Conservation (phyloP, 2,797 vertebrate genomes). For the Xenentodon cancila region DNA sequence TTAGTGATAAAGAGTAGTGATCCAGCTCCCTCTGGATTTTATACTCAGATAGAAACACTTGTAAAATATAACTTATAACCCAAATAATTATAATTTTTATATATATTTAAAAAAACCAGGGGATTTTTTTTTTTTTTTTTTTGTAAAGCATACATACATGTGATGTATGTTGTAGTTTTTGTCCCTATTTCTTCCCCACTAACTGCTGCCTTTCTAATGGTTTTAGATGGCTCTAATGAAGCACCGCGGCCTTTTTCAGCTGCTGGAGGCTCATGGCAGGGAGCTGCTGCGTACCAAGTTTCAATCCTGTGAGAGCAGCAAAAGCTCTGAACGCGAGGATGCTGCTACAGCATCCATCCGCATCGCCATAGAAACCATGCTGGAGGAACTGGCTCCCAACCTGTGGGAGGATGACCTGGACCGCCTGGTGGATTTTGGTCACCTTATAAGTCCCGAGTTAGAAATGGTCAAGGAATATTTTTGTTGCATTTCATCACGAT, state of each 20-base stretch:
- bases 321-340: constrained; percentile 20
- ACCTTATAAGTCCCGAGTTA: constrained; percentile 84
- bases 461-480: constrained; percentile 78
- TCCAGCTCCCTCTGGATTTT: too few species aligned
- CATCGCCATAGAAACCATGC: constrained; percentile 85
- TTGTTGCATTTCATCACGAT: not conserved
- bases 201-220: not conserved
- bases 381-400: constrained; percentile 86
- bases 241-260: constrained; percentile 81
- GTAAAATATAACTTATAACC: too few species aligned
- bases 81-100: too few species aligned
- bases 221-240: constrained; percentile 88
- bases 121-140: too few species aligned
- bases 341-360: constrained; percentile 71
- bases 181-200: too few species aligned
- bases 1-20: too few species aligned
- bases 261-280: constrained; percentile 78
- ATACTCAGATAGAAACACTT: too few species aligned
- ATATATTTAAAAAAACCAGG: too few species aligned
- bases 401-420: constrained; percentile 87
- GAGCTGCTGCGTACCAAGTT: constrained; percentile 78
- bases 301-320: constrained; percentile 62
- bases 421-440: constrained; percentile 86
- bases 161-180: too few species aligned
- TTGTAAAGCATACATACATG: too few species aligned